Evolutionary conservation across 2,113 vertebrate genomes (phyloP), one percentile per base, ranked within the genome.

Genomic region (Strigops habroptila): DNA sequence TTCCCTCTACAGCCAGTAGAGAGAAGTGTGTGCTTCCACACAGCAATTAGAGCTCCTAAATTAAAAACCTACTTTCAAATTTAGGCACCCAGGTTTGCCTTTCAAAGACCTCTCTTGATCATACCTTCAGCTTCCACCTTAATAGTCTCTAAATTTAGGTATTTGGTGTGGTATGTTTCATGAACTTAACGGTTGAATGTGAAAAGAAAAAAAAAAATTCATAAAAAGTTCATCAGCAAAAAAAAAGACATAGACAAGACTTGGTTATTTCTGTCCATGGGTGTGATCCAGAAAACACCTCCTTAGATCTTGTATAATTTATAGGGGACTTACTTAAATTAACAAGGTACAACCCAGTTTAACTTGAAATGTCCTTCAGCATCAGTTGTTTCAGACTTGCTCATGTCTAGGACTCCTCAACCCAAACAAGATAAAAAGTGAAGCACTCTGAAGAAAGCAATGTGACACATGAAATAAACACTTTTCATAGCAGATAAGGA

Each of bases 1-100:
- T 94, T 97, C 88, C 94, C 80, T 90, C 95, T 88, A 51, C 68
- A 93, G 90, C 77, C 88, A 53, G 41, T 7, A 88, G 67, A 59
- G 75, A 93, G 88, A 93, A 85, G 10, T 77, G 53, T 90, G 82
- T 18, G n/a, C 7, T 83, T 88, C 33, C 71, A 82, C 27, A 28
- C 12, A 57, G 59, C 28, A 52, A 53, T 67, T 33, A 62, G 31
- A 82, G 28, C 25, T 57, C n/a, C 10, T n/a, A 46, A 43, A 67
- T 70, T 49, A 31, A 17, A 69, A 64, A 77, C 6, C 12, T 60
- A 5, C 48, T 73, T 59, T 17, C 33, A 73, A 44, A 80, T 22
- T 35, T 52, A 37, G 33, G 21, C 15, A 85, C 11, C 9, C 18
- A n/a, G 7, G 6, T 82, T 62, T 86, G 6, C 24, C 18, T 73